These are phyloP conservation scores for Acholoe squamosa DNA, from an alignment of 2,888 invertebrate genomes.

Conservation along the genomic window DNA sequence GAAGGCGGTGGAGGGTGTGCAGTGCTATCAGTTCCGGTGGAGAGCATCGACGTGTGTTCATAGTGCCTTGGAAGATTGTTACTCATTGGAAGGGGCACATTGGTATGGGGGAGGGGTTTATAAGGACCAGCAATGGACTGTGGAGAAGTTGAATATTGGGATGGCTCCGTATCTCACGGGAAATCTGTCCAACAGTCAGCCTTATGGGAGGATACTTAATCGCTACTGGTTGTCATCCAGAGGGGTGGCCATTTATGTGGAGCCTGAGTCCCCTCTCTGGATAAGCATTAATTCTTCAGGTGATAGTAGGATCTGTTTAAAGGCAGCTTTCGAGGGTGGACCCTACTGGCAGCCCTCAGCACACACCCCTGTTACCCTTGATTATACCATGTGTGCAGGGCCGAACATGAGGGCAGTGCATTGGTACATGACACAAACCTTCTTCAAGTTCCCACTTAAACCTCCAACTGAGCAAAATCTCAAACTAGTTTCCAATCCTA, in stretches of 20 bases:
- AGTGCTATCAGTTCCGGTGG: conserved; percentile 42
- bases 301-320: conserved; percentile 16
- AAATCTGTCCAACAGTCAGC: neutral
- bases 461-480: neutral
- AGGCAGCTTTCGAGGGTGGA: neutral
- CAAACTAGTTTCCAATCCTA: neutral
- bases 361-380: conserved; percentile 34
- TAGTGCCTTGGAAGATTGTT: conserved; percentile 45
- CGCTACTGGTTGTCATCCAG: conserved; percentile 87
- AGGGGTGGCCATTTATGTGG: conserved; percentile 88
- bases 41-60: conserved; percentile 33
- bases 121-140: conserved; percentile 15
- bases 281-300: conserved; percentile 86
- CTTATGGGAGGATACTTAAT: conserved; percentile 78
- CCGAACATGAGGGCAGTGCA: conserved; percentile 49
- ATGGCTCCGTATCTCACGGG: conserved; percentile 38
- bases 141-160: neutral
- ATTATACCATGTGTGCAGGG: conserved; percentile 64
- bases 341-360: conserved; percentile 27
- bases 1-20: neutral
- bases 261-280: conserved; percentile 89
- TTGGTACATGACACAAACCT: conserved; percentile 47
- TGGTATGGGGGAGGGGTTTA: conserved; percentile 59
- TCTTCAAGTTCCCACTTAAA: neutral
- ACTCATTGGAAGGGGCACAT: conserved; percentile 5